Evolutionary conservation across 2,888 invertebrate genomes (phyloP), one percentile per base, ranked within the genome.

Genomic region (Fabriciana adippe): DNA sequence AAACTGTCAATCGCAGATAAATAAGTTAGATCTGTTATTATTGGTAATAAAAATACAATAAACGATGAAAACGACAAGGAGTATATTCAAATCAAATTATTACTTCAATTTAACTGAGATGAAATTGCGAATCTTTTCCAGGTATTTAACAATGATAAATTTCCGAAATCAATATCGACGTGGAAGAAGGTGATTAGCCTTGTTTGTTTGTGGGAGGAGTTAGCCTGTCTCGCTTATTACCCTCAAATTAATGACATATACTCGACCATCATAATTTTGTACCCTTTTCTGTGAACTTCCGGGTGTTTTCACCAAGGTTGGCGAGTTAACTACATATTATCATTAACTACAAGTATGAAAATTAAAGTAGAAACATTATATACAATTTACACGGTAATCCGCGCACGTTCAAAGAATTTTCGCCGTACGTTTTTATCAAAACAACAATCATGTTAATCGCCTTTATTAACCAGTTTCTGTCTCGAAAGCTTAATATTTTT

Each of bases 181-280:
- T 62, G 67, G 67, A 64, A 67, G 51, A 35, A 51, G 62, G 70
- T 70, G 62, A 70, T 70, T 71, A 69, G 61, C 69, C 66, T 54
- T 71, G 56, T 69, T 64, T 57, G 69, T 61, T 54, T 48, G 54
- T 67, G 66, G 69, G 71, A 64, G 71, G 69, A 54, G 61, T 31
- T 64, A 48, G 55, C 35, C 45, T 56, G 69, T 69, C 61, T 55
- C 60, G 63, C 61, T 64, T 66, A 69, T 71, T 71, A 67, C 69
- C 16, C 66, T 67, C 35, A 56, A 57, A 64, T 69, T 71, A 69
- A 69, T 71, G 64, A 55, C 56, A 64, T 50, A 18, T 8, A 48
- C 47, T 18, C 47, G 54, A 50, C 55, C 61, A 61, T 70, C 61
- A 54, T 15, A 53, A 31, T 64, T 54, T 55, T 51, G 35, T 54